These are phyloP conservation scores for Elachura formosa DNA, from an alignment of 2,113 vertebrate genomes.

Conservation along the genomic window DNA sequence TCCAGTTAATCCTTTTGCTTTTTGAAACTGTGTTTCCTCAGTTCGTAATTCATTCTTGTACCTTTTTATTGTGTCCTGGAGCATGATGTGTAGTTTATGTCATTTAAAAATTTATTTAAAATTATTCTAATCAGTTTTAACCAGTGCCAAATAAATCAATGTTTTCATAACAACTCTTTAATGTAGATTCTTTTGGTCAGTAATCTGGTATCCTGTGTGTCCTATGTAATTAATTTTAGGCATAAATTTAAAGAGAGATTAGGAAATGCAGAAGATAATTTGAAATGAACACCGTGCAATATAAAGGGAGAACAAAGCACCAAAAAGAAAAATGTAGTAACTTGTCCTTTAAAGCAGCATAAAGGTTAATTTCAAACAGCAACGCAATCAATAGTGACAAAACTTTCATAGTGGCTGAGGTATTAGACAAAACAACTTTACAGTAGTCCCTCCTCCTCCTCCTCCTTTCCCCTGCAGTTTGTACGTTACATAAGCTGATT, in stretches of 20 bases:
- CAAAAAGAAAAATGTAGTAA: not conserved
- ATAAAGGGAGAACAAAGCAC: not conserved
- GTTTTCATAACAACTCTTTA: not conserved
- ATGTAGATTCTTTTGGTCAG: not conserved
- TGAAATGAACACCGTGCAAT: not conserved
- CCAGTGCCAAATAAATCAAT: not conserved
- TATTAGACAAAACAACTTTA: conserved; percentile 23
- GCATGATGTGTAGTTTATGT: not conserved
- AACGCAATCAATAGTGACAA: not conserved
- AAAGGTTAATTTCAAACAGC: not conserved
- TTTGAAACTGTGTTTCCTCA: not conserved
- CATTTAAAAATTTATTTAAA: not conserved
- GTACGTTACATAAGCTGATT: conserved; percentile 53
- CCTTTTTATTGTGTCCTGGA: not conserved
- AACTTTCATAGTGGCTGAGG: not conserved
- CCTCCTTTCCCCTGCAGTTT: not conserved
- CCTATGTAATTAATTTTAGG: not conserved
- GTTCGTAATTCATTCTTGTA: not conserved
- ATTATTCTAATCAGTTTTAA: not conserved
- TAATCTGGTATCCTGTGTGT: not conserved
- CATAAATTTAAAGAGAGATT: not conserved
- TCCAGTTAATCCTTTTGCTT: not conserved
- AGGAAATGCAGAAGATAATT: not conserved
- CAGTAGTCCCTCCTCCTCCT: not conserved
- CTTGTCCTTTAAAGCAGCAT: not conserved